Evolutionary conservation across 2,888 invertebrate species (phyloP), one percentile per base, ranked within the genome.

Genomic region (Venustoraphidia nigricollis): DNA sequence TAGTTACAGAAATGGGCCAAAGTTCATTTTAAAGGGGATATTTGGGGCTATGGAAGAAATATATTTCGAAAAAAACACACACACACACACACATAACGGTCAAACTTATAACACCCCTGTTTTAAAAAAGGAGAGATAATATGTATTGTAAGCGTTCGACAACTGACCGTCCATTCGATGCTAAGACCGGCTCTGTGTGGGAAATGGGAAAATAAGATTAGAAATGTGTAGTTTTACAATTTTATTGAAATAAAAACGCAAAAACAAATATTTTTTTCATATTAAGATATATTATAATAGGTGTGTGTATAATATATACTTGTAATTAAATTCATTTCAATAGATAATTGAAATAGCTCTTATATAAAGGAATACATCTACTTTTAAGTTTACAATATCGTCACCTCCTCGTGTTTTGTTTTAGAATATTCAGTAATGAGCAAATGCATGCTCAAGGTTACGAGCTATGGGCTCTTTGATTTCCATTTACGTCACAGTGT

Each of bases 341-440:
- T 47, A 41, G 41, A 47, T 41, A 47, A 47, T 47, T 41, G 47
- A 46, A 46, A 39, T 46, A 34, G 36, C 41, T 46, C 39, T 46
- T 41, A 41, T 47, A 47, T 35, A 47, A 47, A 47, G 47, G 47
- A 47, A 47, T 47, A 47, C 47, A 47, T 47, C 47, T 47, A 47
- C 47, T 43, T 27, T 27, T 27, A 27, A 27, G 27, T 27, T 34
- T 42, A 46, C 46, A 34, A 34, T 46, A 35, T 35, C 38, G 41
- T 47, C 37, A 41, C 36, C 42, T 47, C 43, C 34, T 27, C 38
- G 38, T 37, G 42, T 45, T 45, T 46, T 47, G 17, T 65, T 61
- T 66, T 66, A 66, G 66, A 67, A 67, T 66, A 67, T 66, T 63
- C 61, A 66, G 62, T 64, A 64, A 64, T 67, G 67, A 67, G 67